phyloP scores from a whole-genome alignment of 2,888 invertebrate species.

The Yponomeuta plumbellus region DNA sequence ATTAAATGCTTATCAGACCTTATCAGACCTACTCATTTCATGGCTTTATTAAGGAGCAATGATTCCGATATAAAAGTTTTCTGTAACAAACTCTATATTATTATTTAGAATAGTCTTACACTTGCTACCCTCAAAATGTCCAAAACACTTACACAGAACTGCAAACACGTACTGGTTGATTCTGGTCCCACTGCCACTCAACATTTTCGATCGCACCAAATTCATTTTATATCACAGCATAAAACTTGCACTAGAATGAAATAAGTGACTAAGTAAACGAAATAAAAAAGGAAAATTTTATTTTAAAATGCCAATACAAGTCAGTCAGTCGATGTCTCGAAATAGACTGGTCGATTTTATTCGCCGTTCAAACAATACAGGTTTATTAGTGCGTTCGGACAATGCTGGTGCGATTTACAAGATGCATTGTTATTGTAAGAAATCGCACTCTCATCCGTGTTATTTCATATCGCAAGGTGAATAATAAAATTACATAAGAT shows the following conservation, averaged over 20 bases:
- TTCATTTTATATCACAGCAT: slow-evolving; percentile 43
- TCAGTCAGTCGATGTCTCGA: not conserved
- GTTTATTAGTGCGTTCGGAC: not conserved
- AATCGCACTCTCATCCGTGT: not conserved
- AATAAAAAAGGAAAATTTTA: not conserved
- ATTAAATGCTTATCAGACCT: no score
- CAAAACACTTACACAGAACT: slow-evolving; percentile 54
- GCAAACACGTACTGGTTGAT: slow-evolving; percentile 67
- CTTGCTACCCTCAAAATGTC: not conserved
- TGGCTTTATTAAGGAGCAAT: not conserved
- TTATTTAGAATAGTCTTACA: not conserved
- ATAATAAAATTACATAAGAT: no score
- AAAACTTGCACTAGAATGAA: not conserved
- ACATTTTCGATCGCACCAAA: slow-evolving; percentile 53
- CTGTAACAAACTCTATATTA: no score
- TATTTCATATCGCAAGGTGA: not conserved
- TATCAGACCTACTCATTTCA: no score
- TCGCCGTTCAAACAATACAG: not conserved
- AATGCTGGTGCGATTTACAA: not conserved
- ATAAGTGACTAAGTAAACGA: not conserved
- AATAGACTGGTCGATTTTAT: not conserved
- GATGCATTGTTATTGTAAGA: not conserved
- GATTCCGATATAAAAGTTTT: not conserved
- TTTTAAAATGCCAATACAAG: not conserved
- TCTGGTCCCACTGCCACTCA: slow-evolving; percentile 60